Conservation (phyloP, 2,113 vertebrate species). For the Pollachius pollachius region DNA sequence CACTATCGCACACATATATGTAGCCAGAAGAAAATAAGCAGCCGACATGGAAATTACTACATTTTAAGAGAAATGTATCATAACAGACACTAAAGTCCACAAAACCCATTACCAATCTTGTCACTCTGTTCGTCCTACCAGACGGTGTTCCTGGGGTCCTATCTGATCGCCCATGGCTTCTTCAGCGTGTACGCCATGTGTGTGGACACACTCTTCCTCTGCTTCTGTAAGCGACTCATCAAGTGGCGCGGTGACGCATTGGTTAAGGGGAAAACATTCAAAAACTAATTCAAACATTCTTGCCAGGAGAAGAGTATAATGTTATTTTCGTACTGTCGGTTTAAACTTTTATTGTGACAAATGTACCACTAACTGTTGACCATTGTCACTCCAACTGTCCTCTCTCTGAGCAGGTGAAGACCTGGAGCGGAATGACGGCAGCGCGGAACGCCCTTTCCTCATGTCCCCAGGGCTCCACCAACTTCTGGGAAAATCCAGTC, state of each 20-base stretch:
- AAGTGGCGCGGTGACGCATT: too few relatives aligned
- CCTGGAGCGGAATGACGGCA: constrained; percentile 90
- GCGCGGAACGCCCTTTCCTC: constrained; percentile 84
- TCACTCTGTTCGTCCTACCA: constrained; percentile 42
- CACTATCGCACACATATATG: not conserved
- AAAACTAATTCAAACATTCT: too few relatives aligned
- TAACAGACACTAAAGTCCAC: not conserved
- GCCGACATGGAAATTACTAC: too few relatives aligned
- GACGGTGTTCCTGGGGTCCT: constrained; percentile 85
- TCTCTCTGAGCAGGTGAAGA: constrained; percentile 81
- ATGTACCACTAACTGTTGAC: not conserved
- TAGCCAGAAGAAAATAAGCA: too few relatives aligned
- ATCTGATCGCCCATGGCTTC: constrained; percentile 87
- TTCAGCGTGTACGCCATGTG: constrained; percentile 95
- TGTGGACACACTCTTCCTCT: constrained; percentile 91
- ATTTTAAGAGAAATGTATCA: not conserved
- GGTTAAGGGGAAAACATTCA: too few relatives aligned
- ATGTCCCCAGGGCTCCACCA: constrained; percentile 85
- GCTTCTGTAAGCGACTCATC: constrained; percentile 85
- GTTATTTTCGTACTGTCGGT: too few relatives aligned
- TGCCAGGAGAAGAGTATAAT: too few relatives aligned
- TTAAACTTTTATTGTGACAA: not conserved
- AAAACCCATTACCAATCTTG: too few relatives aligned
- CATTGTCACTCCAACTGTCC: not conserved
- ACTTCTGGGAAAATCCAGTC: constrained; percentile 81